phyloP scores from a whole-genome alignment of 1,140 invertebrate genomes.

The Pseudomyrmex concolor region DNA sequence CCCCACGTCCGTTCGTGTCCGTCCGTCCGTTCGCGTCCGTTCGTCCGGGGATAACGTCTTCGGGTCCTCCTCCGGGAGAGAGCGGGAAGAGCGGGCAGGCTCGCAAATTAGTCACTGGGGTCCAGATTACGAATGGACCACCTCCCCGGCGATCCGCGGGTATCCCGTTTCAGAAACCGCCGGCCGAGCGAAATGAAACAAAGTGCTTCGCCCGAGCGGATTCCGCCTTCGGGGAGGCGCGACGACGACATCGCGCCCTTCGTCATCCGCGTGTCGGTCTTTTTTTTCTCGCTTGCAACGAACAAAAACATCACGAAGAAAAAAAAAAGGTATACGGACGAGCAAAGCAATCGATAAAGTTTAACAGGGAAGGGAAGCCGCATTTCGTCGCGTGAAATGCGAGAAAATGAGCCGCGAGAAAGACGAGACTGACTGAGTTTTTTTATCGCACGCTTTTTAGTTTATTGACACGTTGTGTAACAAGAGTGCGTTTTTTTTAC shows the following conservation, averaged over 20 bases:
- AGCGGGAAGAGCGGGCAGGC: conserved; percentile 59
- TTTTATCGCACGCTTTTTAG: neutral
- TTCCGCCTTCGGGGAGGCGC: conserved; percentile 50
- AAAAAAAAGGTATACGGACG: conserved; percentile 5
- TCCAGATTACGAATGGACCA: conserved; percentile 75
- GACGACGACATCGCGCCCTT: conserved; percentile 39
- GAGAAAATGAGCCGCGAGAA: conserved; percentile 1
- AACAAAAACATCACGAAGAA: conserved; percentile 19
- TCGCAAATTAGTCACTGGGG: conserved; percentile 79
- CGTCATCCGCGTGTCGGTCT: conserved; percentile 48
- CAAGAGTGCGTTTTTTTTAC: no score
- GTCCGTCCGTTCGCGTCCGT: conserved; percentile 74
- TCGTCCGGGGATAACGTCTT: conserved; percentile 66
- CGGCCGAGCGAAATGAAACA: conserved; percentile 74
- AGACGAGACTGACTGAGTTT: conserved; percentile 19
- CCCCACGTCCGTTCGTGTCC: conserved; percentile 73
- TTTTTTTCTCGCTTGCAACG: neutral
- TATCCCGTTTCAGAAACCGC: conserved; percentile 74
- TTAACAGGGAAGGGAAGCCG: neutral
- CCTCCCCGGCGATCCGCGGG: conserved; percentile 55
- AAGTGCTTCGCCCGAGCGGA: conserved; percentile 52
- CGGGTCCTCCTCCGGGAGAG: conserved; percentile 63
- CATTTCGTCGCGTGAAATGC: conserved; percentile 19
- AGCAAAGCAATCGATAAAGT: conserved; percentile 35
- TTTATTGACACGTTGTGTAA: no score